phyloP scores from a whole-genome alignment of 1,140 invertebrate genomes.

The Epicauta chinensis region DNA sequence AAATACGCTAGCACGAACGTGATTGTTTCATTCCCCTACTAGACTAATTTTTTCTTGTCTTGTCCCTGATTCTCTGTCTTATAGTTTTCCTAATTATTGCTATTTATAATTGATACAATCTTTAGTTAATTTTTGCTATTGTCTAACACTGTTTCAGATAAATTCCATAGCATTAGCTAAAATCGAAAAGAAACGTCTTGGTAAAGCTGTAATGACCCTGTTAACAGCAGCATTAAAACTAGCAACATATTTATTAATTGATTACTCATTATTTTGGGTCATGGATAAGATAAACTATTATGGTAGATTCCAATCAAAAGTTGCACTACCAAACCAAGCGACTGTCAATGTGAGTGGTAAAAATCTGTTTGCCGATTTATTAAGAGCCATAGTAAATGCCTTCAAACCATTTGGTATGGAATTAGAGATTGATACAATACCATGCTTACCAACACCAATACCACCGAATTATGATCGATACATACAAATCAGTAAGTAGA shows the following conservation, averaged over 20 bases:
- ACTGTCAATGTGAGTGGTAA: conserved; percentile 48
- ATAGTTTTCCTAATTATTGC: no score
- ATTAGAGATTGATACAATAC: conserved; percentile 49
- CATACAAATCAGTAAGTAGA: conserved; percentile 53
- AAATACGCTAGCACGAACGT: no score
- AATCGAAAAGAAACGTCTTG: conserved; percentile 53
- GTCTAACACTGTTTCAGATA: conserved; percentile 42
- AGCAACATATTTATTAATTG: conserved; percentile 59
- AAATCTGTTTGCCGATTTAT: conserved; percentile 58
- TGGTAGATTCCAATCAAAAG: conserved; percentile 51
- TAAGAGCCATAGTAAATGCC: conserved; percentile 53
- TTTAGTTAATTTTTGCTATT: conserved; percentile 5
- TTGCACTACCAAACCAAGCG: conserved; percentile 45
- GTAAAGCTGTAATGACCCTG: conserved; percentile 55
- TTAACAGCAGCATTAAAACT: conserved; percentile 58
- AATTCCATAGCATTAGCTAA: conserved; percentile 53
- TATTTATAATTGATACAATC: no score
- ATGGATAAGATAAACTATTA: conserved; percentile 59
- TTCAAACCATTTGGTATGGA: conserved; percentile 51
- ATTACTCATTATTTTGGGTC: conserved; percentile 71
- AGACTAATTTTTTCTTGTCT: no score
- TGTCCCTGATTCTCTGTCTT: no score
- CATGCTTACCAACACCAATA: conserved; percentile 61
- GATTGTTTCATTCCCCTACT: no score
- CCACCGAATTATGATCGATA: conserved; percentile 59